A percentile compares a stretch with the other conserved stretches of the same genome.
phyloP scores from a whole-genome alignment of 2,113 vertebrate species.

The Archilochus colubris region DNA sequence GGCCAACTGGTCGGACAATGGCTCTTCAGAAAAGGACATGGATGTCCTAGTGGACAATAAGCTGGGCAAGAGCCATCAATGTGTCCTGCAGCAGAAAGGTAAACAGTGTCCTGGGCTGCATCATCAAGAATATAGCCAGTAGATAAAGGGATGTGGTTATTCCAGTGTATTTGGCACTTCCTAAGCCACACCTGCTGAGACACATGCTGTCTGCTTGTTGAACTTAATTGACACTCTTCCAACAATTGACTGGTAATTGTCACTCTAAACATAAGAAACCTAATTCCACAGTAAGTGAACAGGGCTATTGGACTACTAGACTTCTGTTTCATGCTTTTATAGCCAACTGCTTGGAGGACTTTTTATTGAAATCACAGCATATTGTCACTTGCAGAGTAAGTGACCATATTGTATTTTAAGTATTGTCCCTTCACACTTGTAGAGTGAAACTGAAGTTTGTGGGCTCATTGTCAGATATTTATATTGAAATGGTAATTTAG shows the following conservation, averaged over 20 bases:
- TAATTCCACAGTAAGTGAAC: background rate
- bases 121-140: rapidly evolving
- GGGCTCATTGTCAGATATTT: background rate
- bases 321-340: background rate
- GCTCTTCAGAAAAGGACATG: background rate
- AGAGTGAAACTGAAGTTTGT: background rate
- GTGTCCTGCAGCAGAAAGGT: background rate
- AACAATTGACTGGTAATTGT: background rate
- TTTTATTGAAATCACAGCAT: background rate
- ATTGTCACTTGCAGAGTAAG: background rate
- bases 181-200: background rate
- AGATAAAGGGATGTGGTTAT: background rate
- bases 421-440: background rate
- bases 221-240: background rate
- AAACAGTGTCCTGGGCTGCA: background rate
- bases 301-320: background rate
- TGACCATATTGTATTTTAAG: no score
- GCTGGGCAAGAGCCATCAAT: background rate
- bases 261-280: background rate
- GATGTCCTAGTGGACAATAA: background rate
- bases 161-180: background rate
- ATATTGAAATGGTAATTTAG: background rate
- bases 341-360: background rate
- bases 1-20: background rate
- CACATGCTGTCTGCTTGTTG: background rate